Evolutionary conservation across 2,113 vertebrate species (phyloP), one percentile per base, ranked within the genome.

Genomic region (Lampris incognitus): DNA sequence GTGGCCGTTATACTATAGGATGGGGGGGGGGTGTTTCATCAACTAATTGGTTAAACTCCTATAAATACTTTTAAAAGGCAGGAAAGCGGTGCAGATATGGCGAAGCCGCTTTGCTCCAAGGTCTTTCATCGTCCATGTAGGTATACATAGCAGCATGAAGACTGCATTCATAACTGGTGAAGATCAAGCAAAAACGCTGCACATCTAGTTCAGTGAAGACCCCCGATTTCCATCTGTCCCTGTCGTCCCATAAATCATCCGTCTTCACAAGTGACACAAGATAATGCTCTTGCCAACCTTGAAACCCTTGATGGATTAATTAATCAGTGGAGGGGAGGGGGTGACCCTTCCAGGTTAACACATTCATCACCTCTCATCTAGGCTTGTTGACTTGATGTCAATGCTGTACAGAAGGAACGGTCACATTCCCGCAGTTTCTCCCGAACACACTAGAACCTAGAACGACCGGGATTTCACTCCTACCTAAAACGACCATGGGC

Each of bases 131-230:
- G 86, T 38, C 55, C 42, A 24, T 24, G 24, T 37, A 60, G 37
- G 77, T 86, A 63, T 69, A 76, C 49, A 46, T 67, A 37, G 80
- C 64, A 83, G 76, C 72, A 10, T 46, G 24, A 62, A 40, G 39
- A 40, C 67, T 42, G 36, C 55, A 50, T 3, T 57, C 11, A 42
- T 48, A n/a, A 63, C 48, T 63, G n/a, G 61, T 63, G 61, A 2
- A 63, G 42, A n/a, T 46, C 42, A 24, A 40, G 13, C 46, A 5
- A 60, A 72, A 77, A 0, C 52, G 57, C 65, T 46, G 1, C 24
- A 55, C 1, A 51, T 42, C 11, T 46, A 54, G 52, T 55, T 46
- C 24, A 46, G 42, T 36, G 9, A 2, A 41, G 55, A 46, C 46
- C 61, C 61, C 39, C 62, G 9, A 37, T 51, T 55, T 10, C 37